phyloP scores from a whole-genome alignment of 2,113 vertebrate genomes.

The Echinops telfairi region DNA sequence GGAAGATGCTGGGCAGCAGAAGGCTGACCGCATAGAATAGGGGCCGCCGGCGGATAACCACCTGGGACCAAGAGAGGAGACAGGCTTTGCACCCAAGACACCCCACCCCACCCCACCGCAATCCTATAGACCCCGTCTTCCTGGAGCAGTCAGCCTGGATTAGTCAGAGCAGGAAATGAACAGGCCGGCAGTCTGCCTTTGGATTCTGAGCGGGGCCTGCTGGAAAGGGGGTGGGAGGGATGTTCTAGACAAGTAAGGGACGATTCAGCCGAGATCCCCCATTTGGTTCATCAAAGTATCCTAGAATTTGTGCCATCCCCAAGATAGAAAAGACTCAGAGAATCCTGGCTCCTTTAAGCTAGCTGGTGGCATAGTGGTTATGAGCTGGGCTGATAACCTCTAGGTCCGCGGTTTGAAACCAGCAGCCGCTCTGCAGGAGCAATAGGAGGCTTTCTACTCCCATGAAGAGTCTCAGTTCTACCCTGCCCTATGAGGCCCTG shows the following conservation, averaged over 20 bases:
- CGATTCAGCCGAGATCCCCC: accelerated
- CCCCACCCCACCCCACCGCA: no score
- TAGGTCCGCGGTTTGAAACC: not conserved
- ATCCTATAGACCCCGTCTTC: not conserved
- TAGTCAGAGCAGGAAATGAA: not conserved
- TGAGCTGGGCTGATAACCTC: not conserved
- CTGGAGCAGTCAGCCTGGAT: not conserved
- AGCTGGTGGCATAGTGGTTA: not conserved
- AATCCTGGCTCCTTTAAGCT: no score
- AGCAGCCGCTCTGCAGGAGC: not conserved
- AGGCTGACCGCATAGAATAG: conserved; percentile 97
- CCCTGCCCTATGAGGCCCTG: not conserved
- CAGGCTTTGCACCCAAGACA: not conserved
- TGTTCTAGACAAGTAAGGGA: not conserved
- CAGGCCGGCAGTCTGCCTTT: not conserved
- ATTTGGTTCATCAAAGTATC: accelerated
- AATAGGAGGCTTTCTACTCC: not conserved
- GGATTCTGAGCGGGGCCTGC: not conserved
- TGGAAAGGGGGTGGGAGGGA: not conserved
- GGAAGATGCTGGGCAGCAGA: conserved; percentile 96
- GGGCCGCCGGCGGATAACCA: conserved; percentile 96
- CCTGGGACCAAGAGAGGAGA: conserved; percentile 82
- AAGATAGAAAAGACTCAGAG: not conserved
- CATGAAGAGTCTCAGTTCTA: not conserved
- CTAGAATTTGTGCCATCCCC: no score